phyloP scores from a whole-genome alignment of 2,113 vertebrate genomes.

The Athene cunicularia region DNA sequence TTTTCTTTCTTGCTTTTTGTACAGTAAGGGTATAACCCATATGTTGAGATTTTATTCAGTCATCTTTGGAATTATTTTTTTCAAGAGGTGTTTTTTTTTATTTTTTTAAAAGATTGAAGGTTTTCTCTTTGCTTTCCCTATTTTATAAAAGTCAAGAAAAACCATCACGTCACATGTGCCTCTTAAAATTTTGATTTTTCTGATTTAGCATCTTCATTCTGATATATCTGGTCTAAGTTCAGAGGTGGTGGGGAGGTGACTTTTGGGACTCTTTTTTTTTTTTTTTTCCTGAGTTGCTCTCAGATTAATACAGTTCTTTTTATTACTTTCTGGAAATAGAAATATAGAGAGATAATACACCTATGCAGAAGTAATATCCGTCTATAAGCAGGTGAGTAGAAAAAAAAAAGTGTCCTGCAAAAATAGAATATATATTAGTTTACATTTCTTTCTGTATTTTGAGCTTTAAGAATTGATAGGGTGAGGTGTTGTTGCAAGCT shows the following conservation, averaged over 20 bases:
- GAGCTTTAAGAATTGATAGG: conserved; percentile 1
- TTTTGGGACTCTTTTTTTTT: neutral
- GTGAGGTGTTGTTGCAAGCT: neutral
- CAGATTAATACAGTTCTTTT: neutral
- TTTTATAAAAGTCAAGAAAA: neutral
- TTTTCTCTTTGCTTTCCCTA: neutral
- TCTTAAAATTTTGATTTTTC: neutral
- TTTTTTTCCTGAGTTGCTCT: neutral
- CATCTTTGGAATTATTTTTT: neutral
- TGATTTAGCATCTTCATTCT: neutral
- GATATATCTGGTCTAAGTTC: neutral
- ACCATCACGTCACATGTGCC: accelerated
- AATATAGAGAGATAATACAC: conserved; percentile 3
- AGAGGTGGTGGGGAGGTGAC: neutral
- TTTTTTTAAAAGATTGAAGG: neutral
- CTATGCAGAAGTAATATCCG: conserved; percentile 18
- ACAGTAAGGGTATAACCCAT: neutral
- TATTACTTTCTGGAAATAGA: conserved; percentile 45
- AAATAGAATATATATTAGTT: conserved; percentile 44
- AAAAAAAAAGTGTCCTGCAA: conserved; percentile 10
- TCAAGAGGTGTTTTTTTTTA: neutral
- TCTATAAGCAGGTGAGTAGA: neutral
- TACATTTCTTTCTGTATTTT: conserved; percentile 12
- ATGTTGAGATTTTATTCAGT: neutral
- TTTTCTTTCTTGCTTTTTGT: neutral